Evolutionary conservation across 2,797 vertebrate species (phyloP).

Genomic region (Spinibarbus caldwelli): DNA sequence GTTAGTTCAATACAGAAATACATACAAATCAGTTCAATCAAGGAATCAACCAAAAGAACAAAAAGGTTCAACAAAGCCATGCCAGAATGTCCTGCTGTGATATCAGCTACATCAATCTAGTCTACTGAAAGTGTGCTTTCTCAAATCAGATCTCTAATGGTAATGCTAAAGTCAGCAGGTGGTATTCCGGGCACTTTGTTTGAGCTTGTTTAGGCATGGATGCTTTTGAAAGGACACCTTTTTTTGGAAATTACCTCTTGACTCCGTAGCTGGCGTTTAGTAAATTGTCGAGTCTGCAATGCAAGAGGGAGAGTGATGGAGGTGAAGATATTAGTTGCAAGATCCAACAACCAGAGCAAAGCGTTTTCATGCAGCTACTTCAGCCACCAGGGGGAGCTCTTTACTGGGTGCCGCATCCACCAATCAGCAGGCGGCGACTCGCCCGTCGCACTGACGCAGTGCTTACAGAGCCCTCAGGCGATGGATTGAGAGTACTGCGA

Average conservation of each 20-base stretch:
- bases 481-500: constrained; percentile 42
- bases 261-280: constrained; percentile 98
- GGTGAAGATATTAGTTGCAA: constrained; percentile 87
- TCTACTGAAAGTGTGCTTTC: constrained; percentile 55
- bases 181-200: constrained; percentile 85
- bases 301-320: constrained; percentile 87
- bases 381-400: constrained; percentile 80
- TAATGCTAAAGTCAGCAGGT: constrained; percentile 77
- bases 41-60: constrained; percentile 76
- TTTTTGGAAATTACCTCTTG: constrained; percentile 92
- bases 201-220: constrained; percentile 81
- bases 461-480: constrained; percentile 52
- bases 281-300: constrained; percentile 98
- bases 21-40: constrained; percentile 76
- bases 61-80: constrained; percentile 85
- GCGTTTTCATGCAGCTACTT: constrained; percentile 78
- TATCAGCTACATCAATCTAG: constrained; percentile 64
- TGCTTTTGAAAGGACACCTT: constrained; percentile 83
- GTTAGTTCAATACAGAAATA: constrained; percentile 84
- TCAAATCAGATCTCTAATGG: constrained; percentile 68
- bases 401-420: constrained; percentile 64
- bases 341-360: constrained; percentile 75
- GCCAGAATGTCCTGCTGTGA: constrained; percentile 85
- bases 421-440: constrained; percentile 64
- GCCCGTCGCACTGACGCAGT: constrained; percentile 60